These are phyloP conservation scores for Cololabis saira DNA, from an alignment of 2,113 vertebrate genomes.

Conservation along the genomic window DNA sequence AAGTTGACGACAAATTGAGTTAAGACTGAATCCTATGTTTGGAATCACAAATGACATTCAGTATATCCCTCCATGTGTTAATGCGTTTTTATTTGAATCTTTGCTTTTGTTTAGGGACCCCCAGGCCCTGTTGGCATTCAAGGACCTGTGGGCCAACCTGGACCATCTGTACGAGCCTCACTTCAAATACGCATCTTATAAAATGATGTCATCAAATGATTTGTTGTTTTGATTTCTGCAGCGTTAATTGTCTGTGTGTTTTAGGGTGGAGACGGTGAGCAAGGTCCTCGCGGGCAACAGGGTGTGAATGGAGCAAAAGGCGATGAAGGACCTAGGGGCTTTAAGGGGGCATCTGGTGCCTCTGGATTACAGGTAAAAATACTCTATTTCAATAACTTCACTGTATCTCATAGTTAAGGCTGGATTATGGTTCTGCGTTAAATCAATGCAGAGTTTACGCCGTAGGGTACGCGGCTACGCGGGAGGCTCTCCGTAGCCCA, in stretches of 20 bases:
- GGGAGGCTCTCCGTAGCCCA: too few relatives aligned
- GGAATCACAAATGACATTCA: slow-evolving; percentile 42
- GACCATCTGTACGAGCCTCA: slow-evolving; percentile 79
- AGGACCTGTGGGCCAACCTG: slow-evolving; percentile 87
- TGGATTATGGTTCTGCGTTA: too few relatives aligned
- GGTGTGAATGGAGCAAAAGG: slow-evolving; percentile 92
- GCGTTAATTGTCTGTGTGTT: slow-evolving; percentile 13
- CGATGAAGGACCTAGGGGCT: slow-evolving; percentile 88
- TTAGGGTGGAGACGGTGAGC: slow-evolving; percentile 89
- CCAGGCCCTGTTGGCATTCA: slow-evolving; percentile 86
- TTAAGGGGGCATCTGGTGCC: slow-evolving; percentile 84
- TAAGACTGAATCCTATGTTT: slow-evolving; percentile 22
- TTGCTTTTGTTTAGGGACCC: slow-evolving; percentile 84
- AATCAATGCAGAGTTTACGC: too few relatives aligned
- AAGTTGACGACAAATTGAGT: slow-evolving; percentile 17
- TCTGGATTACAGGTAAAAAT: slow-evolving; percentile 86
- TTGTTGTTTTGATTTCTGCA: background rate
- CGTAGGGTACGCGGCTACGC: too few relatives aligned
- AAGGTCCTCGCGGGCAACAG: slow-evolving; percentile 89
- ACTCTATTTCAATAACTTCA: background rate
- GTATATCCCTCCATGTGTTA: background rate
- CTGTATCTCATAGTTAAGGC: background rate
- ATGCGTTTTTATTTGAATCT: slow-evolving; percentile 11
- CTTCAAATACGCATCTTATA: background rate
- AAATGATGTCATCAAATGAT: background rate